A percentile compares a stretch with the other conserved stretches of the same genome.
These are phyloP conservation scores for Phyllotreta striolata DNA, from an alignment of 2,888 invertebrate species.

Conservation along the genomic window DNA sequence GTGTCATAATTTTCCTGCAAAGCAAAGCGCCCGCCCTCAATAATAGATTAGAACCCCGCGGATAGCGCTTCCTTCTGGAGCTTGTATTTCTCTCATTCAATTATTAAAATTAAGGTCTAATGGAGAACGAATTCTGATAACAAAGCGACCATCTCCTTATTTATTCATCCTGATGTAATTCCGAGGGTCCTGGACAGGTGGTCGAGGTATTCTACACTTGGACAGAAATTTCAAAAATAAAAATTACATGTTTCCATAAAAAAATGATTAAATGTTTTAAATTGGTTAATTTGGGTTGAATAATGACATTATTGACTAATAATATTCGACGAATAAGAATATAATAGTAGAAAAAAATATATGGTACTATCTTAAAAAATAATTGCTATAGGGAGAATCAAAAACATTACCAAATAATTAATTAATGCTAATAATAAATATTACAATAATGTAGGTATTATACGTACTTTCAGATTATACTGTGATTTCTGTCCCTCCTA, in stretches of 20 bases:
- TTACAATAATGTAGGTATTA: too few species aligned
- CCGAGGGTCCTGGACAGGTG: constrained; percentile 5
- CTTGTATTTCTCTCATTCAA: constrained; percentile 27
- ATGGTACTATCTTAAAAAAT: too few species aligned
- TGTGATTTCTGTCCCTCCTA: background rate
- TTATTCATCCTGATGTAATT: constrained; percentile 29
- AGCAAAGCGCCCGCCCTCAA: constrained; percentile 16
- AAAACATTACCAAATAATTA: too few species aligned
- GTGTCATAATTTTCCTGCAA: constrained; percentile 20
- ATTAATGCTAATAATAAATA: too few species aligned
- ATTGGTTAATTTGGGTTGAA: too few species aligned
- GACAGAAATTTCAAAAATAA: constrained; percentile 3
- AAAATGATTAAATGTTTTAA: too few species aligned
- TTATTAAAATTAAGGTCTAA: constrained; percentile 32
- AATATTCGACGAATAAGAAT: too few species aligned
- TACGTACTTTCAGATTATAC: too few species aligned
- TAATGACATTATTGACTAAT: too few species aligned
- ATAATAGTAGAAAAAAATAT: too few species aligned
- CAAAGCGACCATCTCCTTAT: constrained; percentile 23
- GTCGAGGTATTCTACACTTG: background rate
- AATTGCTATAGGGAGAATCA: too few species aligned
- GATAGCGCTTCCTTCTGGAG: constrained; percentile 2
- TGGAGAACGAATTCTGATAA: constrained; percentile 26
- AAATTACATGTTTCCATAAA: background rate
- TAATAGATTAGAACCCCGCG: constrained; percentile 25